A percentile compares a stretch with the other conserved stretches of the same genome.
Evolutionary conservation across 2,888 invertebrate genomes (phyloP).

Genomic region (Morinoia aosen): DNA sequence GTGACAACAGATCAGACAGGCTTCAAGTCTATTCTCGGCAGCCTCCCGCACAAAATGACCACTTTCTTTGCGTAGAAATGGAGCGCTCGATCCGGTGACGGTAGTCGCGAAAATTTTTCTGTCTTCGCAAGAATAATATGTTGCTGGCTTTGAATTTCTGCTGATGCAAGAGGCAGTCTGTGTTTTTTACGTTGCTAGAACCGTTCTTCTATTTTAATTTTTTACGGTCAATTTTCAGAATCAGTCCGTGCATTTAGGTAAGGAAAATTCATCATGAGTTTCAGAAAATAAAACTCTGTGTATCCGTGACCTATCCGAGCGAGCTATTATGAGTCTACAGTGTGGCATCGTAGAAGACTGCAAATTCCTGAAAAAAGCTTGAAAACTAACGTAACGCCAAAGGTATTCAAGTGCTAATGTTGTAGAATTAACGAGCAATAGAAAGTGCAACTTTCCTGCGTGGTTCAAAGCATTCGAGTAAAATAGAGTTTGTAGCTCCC

Average conservation of each 20-base stretch:
- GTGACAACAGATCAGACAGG: conserved; percentile 19
- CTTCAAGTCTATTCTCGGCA: conserved; percentile 37
- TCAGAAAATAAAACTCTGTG: neutral
- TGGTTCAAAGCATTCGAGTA: neutral
- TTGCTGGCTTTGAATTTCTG: neutral
- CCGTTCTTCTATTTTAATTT: neutral
- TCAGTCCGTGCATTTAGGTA: neutral
- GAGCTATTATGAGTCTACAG: neutral
- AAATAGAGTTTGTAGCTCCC: neutral
- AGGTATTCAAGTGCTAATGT: neutral
- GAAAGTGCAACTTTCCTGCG: neutral
- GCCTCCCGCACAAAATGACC: neutral
- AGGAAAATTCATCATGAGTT: neutral
- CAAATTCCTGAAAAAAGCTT: neutral
- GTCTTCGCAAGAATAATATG: neutral
- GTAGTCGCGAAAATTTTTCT: neutral
- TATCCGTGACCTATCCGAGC: neutral
- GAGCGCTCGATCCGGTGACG: neutral
- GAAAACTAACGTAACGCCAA: neutral
- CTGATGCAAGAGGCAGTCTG: neutral
- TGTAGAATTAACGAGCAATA: neutral
- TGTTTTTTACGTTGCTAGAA: neutral
- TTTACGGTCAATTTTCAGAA: neutral
- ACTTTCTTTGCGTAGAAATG: conserved; percentile 10
- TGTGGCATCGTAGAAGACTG: no score